Evolutionary conservation across 1,140 invertebrate genomes (phyloP), one percentile per base, ranked within the genome.

Genomic region (Philaenus spumarius): DNA sequence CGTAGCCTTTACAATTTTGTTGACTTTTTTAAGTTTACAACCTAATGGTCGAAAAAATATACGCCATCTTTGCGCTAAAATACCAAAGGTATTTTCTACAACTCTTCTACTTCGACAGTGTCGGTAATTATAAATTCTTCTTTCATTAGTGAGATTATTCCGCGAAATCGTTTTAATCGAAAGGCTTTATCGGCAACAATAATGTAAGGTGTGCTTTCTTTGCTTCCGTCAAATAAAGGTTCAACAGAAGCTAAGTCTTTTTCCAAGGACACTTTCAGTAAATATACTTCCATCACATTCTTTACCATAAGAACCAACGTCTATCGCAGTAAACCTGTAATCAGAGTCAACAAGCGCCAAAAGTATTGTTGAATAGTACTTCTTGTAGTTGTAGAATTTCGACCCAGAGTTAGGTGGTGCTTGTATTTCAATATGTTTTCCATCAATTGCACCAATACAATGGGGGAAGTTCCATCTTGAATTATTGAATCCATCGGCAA

Each of bases 171-270:
- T 39, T 61, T 62, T 19, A 77, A 48, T n/a, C 68, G 64, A 61
- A 75, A 77, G 11, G 68, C 72, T 20, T 73, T 70, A 64, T 75
- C 73, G 7, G 63, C 73, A 14, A 75, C 58, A 48, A 76, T 46
- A 9, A 67, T 53, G 43, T 72, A 72, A 11, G 71, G 66, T 2
- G 71, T 9, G 52, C 64, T 55, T 9, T 3, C 7, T 20, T 51
- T 58, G 43, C 55, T 50, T 43, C 46, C 66, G 56, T 64, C 63
- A 6, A 64, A 54, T 17, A 71, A 51, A 39, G 55, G 59, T 34
- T 20, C 23, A 20, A 47, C 23, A 43, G 20, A 51, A 55, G 2
- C 26, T 15, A 34, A 68, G 54, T 60, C 62, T 66, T 62, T 63
- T 39, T 26, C 57, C 62, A 53, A 71, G 55, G 7, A 37, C 22